Evolutionary conservation across 30 jellyfish, hydroid and myxozoan species (phyloP), one percentile per base, ranked within the genome.

Genomic region (Aurelia coerulea): DNA sequence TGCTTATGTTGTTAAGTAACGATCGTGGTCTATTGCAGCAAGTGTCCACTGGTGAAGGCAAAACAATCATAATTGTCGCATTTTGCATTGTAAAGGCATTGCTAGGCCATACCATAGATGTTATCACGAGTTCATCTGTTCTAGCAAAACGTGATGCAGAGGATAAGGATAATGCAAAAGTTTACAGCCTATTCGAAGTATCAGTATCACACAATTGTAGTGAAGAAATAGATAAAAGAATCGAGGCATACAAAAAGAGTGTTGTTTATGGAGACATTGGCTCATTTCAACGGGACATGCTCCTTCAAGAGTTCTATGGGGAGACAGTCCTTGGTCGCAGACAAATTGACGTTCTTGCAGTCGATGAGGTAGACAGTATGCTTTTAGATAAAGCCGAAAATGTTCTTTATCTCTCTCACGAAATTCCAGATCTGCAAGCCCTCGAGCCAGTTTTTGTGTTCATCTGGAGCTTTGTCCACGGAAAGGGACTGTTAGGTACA

Each of bases 291-390:
- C 65, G 84, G 14, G 91, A 81, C 39, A 37, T 68, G 9, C 91
- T 81, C 10, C 75, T 81, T 8, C 65, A 68, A 18, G 46, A 81
- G 50, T 81, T 67, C 52, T 81, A 50, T 63, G 31, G 68, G 8
- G 10, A 17, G 50, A 15, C 19, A 7, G 35, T 66, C 51, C 54
- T 67, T 35, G 91, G 91, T 9, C 29, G 62, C 16, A 80, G 90
- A 29, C 37, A 65, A 53, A 16, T 16, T 17, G 84, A 54, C 32
- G 66, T 66, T 10, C 19, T 81, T 46, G 29, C 52, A 15, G 84
- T 81, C 33, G 91, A 81, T 68, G 91, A 81, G 31, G 91, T 51
- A 9, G 91, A 81, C 73, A 81, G 76, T 53, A 81, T 81, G 91
- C 75, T 81, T 23, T 35, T 81, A 6, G 91, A 81, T 68, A 81